phyloP scores from a whole-genome alignment of 2,797 vertebrate species.

The Gephyroberyx darwinii region DNA sequence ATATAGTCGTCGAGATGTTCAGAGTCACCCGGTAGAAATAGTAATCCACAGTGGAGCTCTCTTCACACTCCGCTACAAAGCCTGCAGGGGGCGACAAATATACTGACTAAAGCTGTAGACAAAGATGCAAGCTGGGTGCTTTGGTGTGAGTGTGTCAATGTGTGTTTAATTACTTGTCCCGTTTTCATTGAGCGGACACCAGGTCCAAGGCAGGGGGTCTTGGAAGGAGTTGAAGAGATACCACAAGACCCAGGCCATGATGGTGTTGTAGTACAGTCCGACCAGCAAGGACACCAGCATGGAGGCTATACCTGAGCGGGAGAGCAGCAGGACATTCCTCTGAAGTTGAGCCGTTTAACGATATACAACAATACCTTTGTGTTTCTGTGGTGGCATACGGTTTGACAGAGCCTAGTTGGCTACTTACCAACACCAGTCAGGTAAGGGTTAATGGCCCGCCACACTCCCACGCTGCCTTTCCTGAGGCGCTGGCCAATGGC shows the following conservation, averaged over 20 bases:
- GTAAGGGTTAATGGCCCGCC: constrained; percentile 86
- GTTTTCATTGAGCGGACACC: constrained; percentile 84
- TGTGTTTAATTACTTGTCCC: constrained; percentile 80
- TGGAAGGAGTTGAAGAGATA: constrained; percentile 98
- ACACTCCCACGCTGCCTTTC: constrained; percentile 88
- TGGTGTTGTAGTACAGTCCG: constrained; percentile 92
- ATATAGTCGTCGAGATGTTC: constrained; percentile 84
- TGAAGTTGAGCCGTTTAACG: too few relatives aligned
- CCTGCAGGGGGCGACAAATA: constrained; percentile 77
- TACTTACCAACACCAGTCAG: constrained; percentile 90
- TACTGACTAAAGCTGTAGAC: neutral
- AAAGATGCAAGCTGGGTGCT: neutral
- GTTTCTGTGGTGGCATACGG: neutral
- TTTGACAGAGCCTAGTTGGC: neutral
- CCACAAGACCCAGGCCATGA: constrained; percentile 95
- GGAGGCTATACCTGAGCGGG: constrained; percentile 84
- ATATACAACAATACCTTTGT: neutral
- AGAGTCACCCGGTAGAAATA: constrained; percentile 92
- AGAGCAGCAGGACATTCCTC: neutral
- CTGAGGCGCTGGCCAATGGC: constrained; percentile 94
- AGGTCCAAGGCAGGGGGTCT: constrained; percentile 89
- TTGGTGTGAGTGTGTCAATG: neutral
- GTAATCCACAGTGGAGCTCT: constrained; percentile 90
- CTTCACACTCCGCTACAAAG: constrained; percentile 83
- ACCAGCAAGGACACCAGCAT: constrained; percentile 90